phyloP scores from a whole-genome alignment of 2,888 invertebrate species.

The Drepana falcataria region DNA sequence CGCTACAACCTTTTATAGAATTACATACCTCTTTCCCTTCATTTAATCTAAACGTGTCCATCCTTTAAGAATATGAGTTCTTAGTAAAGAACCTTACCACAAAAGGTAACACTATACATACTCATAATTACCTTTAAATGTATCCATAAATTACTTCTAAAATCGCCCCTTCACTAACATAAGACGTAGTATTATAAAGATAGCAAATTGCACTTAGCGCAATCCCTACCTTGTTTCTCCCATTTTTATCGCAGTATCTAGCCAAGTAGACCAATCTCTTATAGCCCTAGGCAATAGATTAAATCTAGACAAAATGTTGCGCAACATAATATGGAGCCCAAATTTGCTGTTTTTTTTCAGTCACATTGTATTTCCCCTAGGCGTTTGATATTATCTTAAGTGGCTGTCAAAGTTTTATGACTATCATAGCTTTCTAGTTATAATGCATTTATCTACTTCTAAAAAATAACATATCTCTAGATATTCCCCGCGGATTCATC shows the following conservation, averaged over 20 bases:
- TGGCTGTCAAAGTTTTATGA: not conserved
- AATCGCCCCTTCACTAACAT: not conserved
- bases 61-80: too few species aligned
- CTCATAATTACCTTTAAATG: not conserved
- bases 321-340: not conserved
- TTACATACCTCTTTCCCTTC: too few species aligned
- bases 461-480: too few species aligned
- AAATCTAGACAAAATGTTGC: not conserved
- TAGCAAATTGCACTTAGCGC: too few species aligned
- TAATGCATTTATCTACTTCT: too few species aligned
- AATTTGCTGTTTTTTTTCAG: not conserved
- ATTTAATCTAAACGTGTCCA: too few species aligned
- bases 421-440: not conserved
- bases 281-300: slow-evolving; percentile 2
- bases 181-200: too few species aligned
- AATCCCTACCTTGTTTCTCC: not conserved
- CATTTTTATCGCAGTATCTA: not conserved
- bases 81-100: too few species aligned
- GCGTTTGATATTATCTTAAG: slow-evolving; percentile 22
- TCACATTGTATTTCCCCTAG: slow-evolving; percentile 10
- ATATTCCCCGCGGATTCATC: too few species aligned
- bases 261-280: not conserved
- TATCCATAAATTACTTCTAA: not conserved
- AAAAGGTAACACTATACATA: too few species aligned
- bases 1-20: too few species aligned